Evolutionary conservation across 2,113 vertebrate species (phyloP).

Genomic region (Oceanodroma tethys): DNA sequence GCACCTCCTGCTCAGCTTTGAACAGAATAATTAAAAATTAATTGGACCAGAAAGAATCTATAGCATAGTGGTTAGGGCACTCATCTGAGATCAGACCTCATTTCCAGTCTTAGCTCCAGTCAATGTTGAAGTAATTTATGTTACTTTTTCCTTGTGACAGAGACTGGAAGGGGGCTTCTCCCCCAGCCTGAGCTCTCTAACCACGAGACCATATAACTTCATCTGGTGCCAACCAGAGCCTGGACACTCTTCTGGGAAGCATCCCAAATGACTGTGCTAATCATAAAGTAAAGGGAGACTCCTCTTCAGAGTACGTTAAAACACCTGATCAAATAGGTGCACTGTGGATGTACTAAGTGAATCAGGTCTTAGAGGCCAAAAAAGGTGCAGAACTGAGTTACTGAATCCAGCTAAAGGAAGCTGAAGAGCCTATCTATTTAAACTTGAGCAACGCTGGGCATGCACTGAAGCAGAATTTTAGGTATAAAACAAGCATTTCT

Average conservation of each 20-base stretch:
- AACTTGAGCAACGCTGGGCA: background rate
- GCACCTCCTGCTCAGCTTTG: background rate
- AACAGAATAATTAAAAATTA: background rate
- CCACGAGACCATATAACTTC: rapidly evolving
- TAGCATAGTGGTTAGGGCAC: background rate
- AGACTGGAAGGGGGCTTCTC: background rate
- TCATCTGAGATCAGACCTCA: background rate
- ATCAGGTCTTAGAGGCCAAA: background rate
- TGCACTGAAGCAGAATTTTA: background rate
- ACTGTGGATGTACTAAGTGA: background rate
- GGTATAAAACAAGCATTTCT: background rate
- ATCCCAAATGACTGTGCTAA: background rate
- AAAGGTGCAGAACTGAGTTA: background rate
- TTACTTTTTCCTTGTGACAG: background rate
- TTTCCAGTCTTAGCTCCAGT: background rate
- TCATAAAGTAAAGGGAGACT: background rate
- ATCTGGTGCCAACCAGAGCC: background rate
- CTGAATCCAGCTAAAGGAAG: background rate
- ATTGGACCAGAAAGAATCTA: background rate
- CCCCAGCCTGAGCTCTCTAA: rapidly evolving
- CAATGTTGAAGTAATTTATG: background rate
- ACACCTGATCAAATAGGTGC: rapidly evolving
- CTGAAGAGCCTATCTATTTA: background rate
- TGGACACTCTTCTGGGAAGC: background rate
- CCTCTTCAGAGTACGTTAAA: background rate